Evolutionary conservation across 2,888 invertebrate species (phyloP).

Genomic region (Disparrhopalites patrizii): DNA sequence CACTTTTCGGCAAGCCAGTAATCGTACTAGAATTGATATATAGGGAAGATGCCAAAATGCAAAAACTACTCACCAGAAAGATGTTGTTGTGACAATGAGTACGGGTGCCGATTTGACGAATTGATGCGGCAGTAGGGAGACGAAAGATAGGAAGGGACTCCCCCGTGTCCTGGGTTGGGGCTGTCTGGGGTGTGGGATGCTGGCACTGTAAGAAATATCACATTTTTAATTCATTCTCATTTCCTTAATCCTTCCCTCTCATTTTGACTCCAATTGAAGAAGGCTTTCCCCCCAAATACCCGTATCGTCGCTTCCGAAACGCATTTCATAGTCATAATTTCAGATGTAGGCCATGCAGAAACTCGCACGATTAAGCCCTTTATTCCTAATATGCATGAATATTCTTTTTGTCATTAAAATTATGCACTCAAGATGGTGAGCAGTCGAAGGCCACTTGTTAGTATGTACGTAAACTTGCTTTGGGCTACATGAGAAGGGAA

Average conservation of each 20-base stretch:
- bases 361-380: not conserved
- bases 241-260: not conserved
- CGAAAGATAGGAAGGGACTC: conserved; percentile 47
- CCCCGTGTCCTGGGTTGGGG: conserved; percentile 48
- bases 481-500: too few species aligned
- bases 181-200: conserved; percentile 49
- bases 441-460: too few species aligned
- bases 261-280: too few species aligned
- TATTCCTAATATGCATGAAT: not conserved
- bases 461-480: too few species aligned
- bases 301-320: not conserved
- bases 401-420: conserved; percentile 7
- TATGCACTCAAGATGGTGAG: conserved; percentile 22
- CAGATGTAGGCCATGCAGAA: not conserved
- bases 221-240: conserved; percentile 5
- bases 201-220: conserved; percentile 49
- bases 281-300: too few species aligned
- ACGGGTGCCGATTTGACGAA: conserved; percentile 47
- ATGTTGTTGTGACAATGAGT: conserved; percentile 48
- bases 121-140: conserved; percentile 48
- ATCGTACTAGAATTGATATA: too few species aligned
- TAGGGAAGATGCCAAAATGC: not conserved
- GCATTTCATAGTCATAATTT: not conserved
- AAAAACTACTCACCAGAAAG: conserved; percentile 45
- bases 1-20: too few species aligned